Evolutionary conservation across 2,888 invertebrate species (phyloP), one percentile per base, ranked within the genome.

Genomic region (Dinocampus coccinellae): DNA sequence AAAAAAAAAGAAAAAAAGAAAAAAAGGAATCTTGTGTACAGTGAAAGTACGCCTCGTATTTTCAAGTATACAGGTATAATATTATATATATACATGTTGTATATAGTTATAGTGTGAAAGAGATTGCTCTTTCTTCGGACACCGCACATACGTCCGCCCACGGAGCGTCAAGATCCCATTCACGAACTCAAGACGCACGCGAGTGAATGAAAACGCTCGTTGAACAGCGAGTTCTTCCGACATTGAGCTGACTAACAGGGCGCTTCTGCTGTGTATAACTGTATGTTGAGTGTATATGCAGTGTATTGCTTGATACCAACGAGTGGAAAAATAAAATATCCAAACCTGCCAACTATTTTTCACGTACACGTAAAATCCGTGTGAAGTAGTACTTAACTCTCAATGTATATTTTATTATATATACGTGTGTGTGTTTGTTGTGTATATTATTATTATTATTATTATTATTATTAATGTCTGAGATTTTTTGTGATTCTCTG

Each of bases 61-160:
- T 24, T 26, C 16, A 26, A 24, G 11, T 7, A 3, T 64, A 29
- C 11, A 53, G 53, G n/a, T 9, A n/a, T n/a, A 33, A 4, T 33
- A n/a, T 6, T 7, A 39, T 7, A 16, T n/a, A 26, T 24, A 47
- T 47, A 47, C 16, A n/a, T 6, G 16, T 3, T 47, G 6, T 7
- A 47, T n/a, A 42, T 26, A 68, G 24, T 10, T 52, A n/a, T 67
- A 55, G 65, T 60, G 53, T 55, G 42, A 65, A 33, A 29, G 65
- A 70, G 20, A 16, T 73, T 64, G 73, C 62, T 47, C 47, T 63
- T 53, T 22, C 69, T 52, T 22, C n/a, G 36, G 36, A 55, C 60
- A 42, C 33, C 16, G 33, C 71, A 64, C 61, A 66, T 71, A 80
- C 77, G 82, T 81, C 82, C 83, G 82, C 83, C 83, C 81, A 83